Conservation (phyloP, 2,113 vertebrate genomes). For the Eudyptes chrysolophus region DNA sequence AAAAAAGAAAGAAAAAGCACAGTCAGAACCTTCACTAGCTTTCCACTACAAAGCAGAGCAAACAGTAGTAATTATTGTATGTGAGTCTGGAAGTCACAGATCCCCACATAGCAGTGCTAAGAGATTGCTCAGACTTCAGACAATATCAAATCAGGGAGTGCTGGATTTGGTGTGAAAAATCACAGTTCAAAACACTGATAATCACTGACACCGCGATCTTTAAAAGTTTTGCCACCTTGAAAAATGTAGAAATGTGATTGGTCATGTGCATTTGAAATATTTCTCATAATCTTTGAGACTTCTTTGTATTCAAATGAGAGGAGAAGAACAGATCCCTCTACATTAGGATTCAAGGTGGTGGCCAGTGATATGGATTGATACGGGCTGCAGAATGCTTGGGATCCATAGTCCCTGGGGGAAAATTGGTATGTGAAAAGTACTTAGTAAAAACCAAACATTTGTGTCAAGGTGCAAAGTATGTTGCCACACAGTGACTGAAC, state of each 20-base stretch:
- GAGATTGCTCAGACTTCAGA: background rate
- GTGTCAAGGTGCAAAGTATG: background rate
- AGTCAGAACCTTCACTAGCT: background rate
- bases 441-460: background rate
- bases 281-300: background rate
- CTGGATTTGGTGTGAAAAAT: background rate
- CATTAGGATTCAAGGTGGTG: background rate
- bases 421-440: background rate
- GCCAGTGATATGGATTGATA: background rate
- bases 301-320: background rate
- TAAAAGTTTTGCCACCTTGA: background rate
- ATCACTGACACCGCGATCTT: background rate
- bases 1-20: background rate
- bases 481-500: background rate
- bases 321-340: background rate
- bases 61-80: background rate
- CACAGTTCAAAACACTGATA: background rate
- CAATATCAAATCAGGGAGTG: background rate
- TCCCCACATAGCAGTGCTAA: background rate
- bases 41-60: background rate
- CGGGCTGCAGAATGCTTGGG: background rate
- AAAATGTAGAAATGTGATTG: background rate
- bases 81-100: background rate
- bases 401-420: background rate
- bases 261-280: background rate